A percentile compares a stretch with the other conserved stretches of the same genome.
phyloP scores from a whole-genome alignment of 2,113 vertebrate species.

The Atlantisia rogersi region DNA sequence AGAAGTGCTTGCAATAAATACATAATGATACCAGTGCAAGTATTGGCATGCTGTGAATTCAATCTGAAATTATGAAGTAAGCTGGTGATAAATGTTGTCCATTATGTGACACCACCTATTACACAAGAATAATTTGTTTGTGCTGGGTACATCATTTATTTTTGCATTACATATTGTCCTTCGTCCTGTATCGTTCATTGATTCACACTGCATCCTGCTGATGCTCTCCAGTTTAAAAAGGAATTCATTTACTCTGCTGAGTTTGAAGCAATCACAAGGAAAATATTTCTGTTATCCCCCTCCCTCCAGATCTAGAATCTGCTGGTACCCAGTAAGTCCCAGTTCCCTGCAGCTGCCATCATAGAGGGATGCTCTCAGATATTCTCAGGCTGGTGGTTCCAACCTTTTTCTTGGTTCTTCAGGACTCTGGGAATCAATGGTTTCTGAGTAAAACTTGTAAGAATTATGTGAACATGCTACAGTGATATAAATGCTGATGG shows the following conservation, averaged over 20 bases:
- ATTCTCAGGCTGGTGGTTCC: background rate
- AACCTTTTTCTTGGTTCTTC: background rate
- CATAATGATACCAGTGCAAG: background rate
- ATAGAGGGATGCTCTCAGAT: background rate
- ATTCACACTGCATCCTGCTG: background rate
- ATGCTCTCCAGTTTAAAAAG: slow-evolving; percentile 10
- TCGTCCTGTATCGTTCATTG: background rate
- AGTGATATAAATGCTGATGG: background rate
- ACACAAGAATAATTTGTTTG: background rate
- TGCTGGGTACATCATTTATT: background rate
- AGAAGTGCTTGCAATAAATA: background rate
- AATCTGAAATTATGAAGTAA: slow-evolving; percentile 12
- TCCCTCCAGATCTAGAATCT: background rate
- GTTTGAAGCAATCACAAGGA: background rate
- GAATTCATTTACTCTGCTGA: background rate
- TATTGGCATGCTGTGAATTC: background rate
- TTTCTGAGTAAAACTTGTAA: background rate
- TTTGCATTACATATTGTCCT: background rate
- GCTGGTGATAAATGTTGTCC: background rate
- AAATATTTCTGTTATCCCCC: background rate
- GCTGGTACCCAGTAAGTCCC: background rate
- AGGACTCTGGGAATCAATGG: background rate
- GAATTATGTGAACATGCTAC: background rate
- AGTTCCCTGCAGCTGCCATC: background rate
- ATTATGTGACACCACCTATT: background rate